Evolutionary conservation across 2,888 invertebrate genomes (phyloP), one percentile per base, ranked within the genome.

Genomic region (Petrolisthes manimaculis): DNA sequence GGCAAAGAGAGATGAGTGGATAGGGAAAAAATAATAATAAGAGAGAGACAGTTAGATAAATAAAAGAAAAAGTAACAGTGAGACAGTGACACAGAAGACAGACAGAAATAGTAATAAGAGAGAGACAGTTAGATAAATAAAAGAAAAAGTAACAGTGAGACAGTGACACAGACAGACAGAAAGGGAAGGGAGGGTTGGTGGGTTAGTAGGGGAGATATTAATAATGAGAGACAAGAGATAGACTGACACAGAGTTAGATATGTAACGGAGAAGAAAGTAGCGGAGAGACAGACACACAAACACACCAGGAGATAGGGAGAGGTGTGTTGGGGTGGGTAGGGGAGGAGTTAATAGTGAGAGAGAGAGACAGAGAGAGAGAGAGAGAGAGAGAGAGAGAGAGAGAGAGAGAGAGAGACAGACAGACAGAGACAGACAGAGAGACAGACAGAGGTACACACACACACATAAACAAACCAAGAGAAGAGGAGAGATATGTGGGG

Each of bases 321-420:
- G 14, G 67, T 67, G 67, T 67, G 67, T 12, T 1, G 74, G 24
- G 9, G 74, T 12, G 9, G 3, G 74, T 1, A 8, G 74, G n/a
- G 24, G 74, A 74, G 74, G 24, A 21, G 4, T 8, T 9, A 21
- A 9, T 21, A 81, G n/a, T 12, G 56, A 51, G 54, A 54, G 71
- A 53, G 69, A 69, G 69, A 53, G 82, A 53, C 21, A 51, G 61
- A 81, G 81, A 71, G 71, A 12, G 71, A n/a, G 71, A 71, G 53
- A 53, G 21, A n/a, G 54, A 51, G 54, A 71, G 14, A 53, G 21
- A 71, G 14, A 12, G 53, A 37, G 12, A 12, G 37, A 75, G 37
- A 14, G 24, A 5, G 37, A 21, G 18, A 54, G 79, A 21, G 21
- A 6, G 37, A 21, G 80, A 56, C 9, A n/a, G 21, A 21, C 12